Percentiles rank a stretch among this genome's conserved stretches.
Conservation (phyloP, 2,113 vertebrate genomes). For the Phalacrocorax aristotelis region DNA sequence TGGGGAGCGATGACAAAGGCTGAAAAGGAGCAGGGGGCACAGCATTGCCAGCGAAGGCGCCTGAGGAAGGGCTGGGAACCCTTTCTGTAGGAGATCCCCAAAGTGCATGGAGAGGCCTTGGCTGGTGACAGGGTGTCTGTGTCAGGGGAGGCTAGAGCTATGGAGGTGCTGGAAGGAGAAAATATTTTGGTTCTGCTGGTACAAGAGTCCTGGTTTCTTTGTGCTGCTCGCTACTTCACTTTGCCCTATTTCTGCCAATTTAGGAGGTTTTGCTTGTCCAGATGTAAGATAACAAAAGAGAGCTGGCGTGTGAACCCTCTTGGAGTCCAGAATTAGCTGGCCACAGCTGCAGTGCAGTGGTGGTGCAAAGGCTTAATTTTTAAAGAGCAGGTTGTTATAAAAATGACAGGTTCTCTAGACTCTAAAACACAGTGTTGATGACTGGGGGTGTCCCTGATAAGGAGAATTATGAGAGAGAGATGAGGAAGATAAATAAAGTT, state of each 20-base stretch:
- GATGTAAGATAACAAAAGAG: background rate
- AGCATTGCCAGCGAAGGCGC: background rate
- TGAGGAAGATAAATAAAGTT: background rate
- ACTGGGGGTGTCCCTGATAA: background rate
- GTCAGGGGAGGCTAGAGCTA: background rate
- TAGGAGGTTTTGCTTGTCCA: background rate
- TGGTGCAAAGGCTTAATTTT: background rate
- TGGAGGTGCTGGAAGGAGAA: background rate
- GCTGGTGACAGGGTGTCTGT: background rate
- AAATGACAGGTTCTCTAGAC: background rate
- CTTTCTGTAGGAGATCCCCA: background rate
- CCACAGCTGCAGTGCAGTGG: background rate
- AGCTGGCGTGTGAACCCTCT: background rate
- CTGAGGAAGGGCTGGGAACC: background rate
- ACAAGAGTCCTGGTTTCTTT: background rate
- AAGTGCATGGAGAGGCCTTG: background rate
- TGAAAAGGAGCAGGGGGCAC: background rate
- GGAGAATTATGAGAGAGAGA: background rate
- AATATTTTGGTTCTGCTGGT: background rate
- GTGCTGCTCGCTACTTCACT: background rate
- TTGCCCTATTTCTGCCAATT: background rate
- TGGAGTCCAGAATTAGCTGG: background rate
- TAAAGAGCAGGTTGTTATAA: background rate
- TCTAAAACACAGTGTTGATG: background rate
- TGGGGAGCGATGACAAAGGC: background rate